A percentile compares a stretch with the other conserved stretches of the same genome.
These are phyloP conservation scores for Dolichotis patagonum DNA, from an alignment of 2,113 vertebrate genomes.

Conservation along the genomic window DNA sequence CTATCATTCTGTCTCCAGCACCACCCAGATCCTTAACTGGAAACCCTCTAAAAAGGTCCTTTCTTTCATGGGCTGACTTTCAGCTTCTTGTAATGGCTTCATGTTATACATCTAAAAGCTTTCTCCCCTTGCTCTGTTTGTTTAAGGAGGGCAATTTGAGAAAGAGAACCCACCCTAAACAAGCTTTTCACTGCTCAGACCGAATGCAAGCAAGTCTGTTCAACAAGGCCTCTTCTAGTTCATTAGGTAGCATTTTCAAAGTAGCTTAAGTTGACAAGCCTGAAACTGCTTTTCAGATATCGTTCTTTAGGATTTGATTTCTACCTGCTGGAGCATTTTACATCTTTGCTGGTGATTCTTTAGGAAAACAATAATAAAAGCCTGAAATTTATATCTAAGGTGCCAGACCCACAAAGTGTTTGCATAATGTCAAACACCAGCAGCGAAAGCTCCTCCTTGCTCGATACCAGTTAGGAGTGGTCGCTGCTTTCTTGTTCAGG, in stretches of 20 bases:
- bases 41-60: constrained; percentile 80
- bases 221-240: constrained; percentile 57
- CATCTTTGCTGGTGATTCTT: background rate
- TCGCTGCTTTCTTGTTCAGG: background rate
- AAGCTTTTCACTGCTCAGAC: constrained; percentile 45
- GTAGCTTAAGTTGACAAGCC: background rate
- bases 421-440: background rate
- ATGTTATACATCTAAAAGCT: constrained; percentile 87
- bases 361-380: background rate
- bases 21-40: constrained; percentile 79
- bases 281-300: constrained; percentile 36
- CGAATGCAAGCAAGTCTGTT: constrained; percentile 50
- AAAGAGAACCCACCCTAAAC: constrained; percentile 19
- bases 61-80: constrained; percentile 75
- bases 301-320: constrained; percentile 37
- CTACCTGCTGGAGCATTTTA: constrained; percentile 19
- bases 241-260: constrained; percentile 52
- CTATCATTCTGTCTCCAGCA: constrained; percentile 54
- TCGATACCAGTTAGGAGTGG: background rate
- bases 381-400: constrained; percentile 34
- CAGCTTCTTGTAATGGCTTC: constrained; percentile 86
- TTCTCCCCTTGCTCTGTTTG: constrained; percentile 84
- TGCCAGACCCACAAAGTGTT: background rate
- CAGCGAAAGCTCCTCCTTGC: constrained; percentile 19
- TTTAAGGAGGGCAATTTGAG: constrained; percentile 89